Conservation (phyloP, 2,113 vertebrate species). For the Microcebus lehilahytsara region DNA sequence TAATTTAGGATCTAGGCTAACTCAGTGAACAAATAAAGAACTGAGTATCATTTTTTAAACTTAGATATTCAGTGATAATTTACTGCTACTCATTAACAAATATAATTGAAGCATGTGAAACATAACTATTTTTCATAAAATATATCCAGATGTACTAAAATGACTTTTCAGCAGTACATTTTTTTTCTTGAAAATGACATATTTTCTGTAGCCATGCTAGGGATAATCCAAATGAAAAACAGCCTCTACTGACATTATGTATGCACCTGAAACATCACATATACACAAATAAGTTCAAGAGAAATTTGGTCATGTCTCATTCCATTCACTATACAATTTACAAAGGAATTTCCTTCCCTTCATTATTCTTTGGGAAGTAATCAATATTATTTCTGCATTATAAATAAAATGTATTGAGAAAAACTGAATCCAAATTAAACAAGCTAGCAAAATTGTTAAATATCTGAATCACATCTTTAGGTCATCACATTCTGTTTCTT, state of each 20-base stretch:
- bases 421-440: background rate
- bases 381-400: background rate
- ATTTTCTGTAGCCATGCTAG: background rate
- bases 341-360: background rate
- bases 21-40: background rate
- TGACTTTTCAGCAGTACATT: background rate
- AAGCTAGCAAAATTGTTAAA: background rate
- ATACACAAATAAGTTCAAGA: background rate
- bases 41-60: background rate
- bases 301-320: background rate
- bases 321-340: background rate
- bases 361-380: background rate
- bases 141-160: background rate
- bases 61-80: background rate
- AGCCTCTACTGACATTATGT: background rate
- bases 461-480: background rate
- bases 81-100: background rate
- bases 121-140: background rate
- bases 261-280: background rate
- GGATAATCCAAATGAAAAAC: background rate
- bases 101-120: background rate
- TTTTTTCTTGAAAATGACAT: background rate
- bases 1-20: background rate
- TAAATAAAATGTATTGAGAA: background rate
- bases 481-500: background rate